Percentiles rank a stretch among this genome's conserved stretches.
Evolutionary conservation across 2,113 vertebrate species (phyloP).

Genomic region (Hiodon tergisus): DNA sequence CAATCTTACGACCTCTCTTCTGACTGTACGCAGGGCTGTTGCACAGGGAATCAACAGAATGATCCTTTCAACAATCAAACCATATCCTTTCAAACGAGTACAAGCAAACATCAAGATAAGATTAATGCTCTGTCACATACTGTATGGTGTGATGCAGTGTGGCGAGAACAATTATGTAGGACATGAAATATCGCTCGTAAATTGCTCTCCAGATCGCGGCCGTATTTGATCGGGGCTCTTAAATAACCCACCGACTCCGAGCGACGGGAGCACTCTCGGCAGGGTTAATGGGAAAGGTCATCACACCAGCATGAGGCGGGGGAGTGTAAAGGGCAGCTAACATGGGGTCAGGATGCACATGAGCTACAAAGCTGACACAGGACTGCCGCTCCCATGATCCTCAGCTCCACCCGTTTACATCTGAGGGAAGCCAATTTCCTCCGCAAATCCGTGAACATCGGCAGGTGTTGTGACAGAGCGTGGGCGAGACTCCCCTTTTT

Average conservation of each 20-base stretch:
- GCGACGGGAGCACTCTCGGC: slow-evolving; percentile 57
- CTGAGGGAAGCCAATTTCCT: background rate
- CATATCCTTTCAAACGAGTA: background rate
- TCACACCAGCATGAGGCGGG: slow-evolving; percentile 55
- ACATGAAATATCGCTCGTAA: slow-evolving; percentile 19
- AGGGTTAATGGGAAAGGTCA: slow-evolving; percentile 73
- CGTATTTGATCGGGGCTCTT: slow-evolving; percentile 44
- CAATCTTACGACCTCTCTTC: background rate
- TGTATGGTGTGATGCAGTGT: slow-evolving; percentile 10
- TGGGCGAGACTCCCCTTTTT: background rate
- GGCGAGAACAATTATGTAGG: slow-evolving; percentile 8
- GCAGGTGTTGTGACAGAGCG: background rate
- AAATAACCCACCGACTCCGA: slow-evolving; percentile 67
- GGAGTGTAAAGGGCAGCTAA: slow-evolving; percentile 63
- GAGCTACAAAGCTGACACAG: slow-evolving; percentile 49
- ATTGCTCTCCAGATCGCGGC: slow-evolving; percentile 28
- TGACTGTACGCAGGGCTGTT: background rate
- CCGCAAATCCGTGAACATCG: background rate
- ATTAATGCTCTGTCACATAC: slow-evolving; percentile 18
- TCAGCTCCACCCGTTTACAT: slow-evolving; percentile 14
- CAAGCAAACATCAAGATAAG: slow-evolving; percentile 11
- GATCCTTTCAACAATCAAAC: slow-evolving; percentile 10
- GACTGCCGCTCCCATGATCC: slow-evolving; percentile 35
- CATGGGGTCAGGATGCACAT: slow-evolving; percentile 55
- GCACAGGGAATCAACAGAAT: slow-evolving; percentile 13